Evolutionary conservation across 2,113 vertebrate species (phyloP), one percentile per base, ranked within the genome.

Genomic region (Eulemur macaco): DNA sequence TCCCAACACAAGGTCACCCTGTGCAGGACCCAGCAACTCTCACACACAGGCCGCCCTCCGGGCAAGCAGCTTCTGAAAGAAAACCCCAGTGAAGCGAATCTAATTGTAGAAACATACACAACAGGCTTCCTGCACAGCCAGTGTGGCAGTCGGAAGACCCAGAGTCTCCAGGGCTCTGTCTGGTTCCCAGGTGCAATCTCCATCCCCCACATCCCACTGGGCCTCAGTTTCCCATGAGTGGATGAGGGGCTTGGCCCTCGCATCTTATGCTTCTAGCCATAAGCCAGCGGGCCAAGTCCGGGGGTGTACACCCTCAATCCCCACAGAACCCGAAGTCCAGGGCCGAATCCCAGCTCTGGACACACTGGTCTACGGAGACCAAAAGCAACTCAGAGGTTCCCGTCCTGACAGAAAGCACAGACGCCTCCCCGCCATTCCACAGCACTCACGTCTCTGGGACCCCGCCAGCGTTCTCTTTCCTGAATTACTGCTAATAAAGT

Each of bases 371-470:
- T 54, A 8, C 2, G 25, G 94, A 92, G 10, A 89, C 66, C 50
- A 63, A 89, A 58, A 89, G 63, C 87, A 96, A 63, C 89, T 73
- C 10, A 3, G 92, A 23, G 47, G 52, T 7, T 42, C 47, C 66
- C 1, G 9, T 39, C n/a, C 39, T 0, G 0, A 68, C n/a, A 34
- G 34, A 66, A 81, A 74, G 60, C 64, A 17, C 39, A 15, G n/a
- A 1, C 1, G 20, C 29, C 6, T 0, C 5, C 0, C n/a, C 6
- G 0, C 45, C 7, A 12, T 31, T 13, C 69, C n/a, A 15, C 0
- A 2, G 78, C 50, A 21, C 0, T 0, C 0, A 1, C 0, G 0
- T 23, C 81, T 71, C 39, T 0, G 39, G 25, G 66, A 45, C 42
- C 8, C 18, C 0, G 7, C 37, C 23, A 5, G 68, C 34, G 21